Percentiles rank a stretch among this genome's conserved stretches.
phyloP scores from a whole-genome alignment of 1,140 invertebrate species.

The Temnothorax longispinosus region DNA sequence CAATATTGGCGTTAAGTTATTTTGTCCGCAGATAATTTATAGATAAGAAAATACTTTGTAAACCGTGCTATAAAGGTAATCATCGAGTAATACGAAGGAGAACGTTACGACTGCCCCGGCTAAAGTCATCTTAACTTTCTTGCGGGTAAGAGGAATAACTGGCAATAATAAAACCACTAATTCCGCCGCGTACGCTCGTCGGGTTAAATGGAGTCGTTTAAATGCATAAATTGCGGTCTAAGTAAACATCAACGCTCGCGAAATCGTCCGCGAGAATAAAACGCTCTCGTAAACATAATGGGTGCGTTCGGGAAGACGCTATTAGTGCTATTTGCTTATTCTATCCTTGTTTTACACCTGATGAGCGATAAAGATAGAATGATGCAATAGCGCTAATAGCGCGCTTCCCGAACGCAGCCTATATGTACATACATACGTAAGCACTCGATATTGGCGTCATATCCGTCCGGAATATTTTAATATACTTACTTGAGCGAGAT shows the following conservation, averaged over 20 bases:
- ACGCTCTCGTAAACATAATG: neutral
- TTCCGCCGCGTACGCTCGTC: neutral
- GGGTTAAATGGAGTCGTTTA: neutral
- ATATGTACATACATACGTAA: too few species aligned
- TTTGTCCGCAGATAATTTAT: neutral
- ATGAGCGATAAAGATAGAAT: too few species aligned
- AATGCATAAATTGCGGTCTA: neutral
- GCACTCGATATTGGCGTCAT: neutral
- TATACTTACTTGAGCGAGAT: neutral
- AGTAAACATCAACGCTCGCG: neutral
- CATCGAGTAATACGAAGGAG: neutral
- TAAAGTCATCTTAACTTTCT: neutral
- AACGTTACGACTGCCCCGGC: neutral
- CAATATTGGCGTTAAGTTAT: too few species aligned
- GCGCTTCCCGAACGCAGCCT: too few species aligned
- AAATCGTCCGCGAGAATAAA: neutral
- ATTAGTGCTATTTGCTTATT: too few species aligned
- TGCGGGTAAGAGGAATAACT: neutral
- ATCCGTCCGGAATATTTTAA: neutral
- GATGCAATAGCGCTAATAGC: too few species aligned
- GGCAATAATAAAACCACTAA: slow-evolving; percentile 4
- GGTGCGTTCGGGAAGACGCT: too few species aligned
- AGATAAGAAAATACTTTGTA: slow-evolving; percentile 1
- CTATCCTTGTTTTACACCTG: too few species aligned
- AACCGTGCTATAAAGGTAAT: slow-evolving; percentile 1